A percentile compares a stretch with the other conserved stretches of the same genome.
Conservation (phyloP, 35 echinoderm and acorn worm species). For the Ptychodera flava region DNA sequence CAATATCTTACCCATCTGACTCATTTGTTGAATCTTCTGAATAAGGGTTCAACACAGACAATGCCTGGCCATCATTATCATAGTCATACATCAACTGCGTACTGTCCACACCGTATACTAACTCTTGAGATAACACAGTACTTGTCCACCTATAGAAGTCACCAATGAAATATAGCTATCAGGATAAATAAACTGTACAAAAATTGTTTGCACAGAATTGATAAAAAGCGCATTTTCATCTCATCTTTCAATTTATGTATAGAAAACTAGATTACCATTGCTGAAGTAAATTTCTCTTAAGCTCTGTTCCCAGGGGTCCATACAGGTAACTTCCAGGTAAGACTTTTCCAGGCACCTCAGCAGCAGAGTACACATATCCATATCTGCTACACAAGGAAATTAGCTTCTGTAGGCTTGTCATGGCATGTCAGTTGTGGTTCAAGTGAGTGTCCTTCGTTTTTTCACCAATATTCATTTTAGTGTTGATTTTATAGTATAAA, state of each 20-base stretch:
- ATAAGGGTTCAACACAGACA: background rate
- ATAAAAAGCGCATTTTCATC: too few species aligned
- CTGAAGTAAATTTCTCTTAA: slow-evolving; percentile 35
- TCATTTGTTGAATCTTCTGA: background rate
- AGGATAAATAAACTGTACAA: background rate
- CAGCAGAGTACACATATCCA: background rate
- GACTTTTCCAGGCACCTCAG: background rate
- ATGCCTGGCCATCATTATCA: background rate
- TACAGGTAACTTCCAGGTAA: slow-evolving; percentile 40
- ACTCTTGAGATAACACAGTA: slow-evolving; percentile 29
- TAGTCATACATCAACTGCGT: background rate
- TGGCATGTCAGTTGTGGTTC: too few species aligned
- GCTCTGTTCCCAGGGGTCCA: slow-evolving; percentile 35
- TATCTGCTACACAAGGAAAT: background rate
- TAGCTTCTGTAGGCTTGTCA: background rate
- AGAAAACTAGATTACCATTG: too few species aligned
- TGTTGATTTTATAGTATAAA: too few species aligned
- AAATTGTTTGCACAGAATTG: background rate
- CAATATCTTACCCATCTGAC: background rate
- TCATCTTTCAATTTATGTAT: too few species aligned
- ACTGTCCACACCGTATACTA: slow-evolving; percentile 40
- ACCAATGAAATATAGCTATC: background rate
- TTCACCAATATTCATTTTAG: too few species aligned
- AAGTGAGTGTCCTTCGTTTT: too few species aligned
- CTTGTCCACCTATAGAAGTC: slow-evolving; percentile 37